A percentile compares a stretch with the other conserved stretches of the same genome.
phyloP scores from a whole-genome alignment of 2,113 vertebrate genomes.

The Okapia johnstoni region DNA sequence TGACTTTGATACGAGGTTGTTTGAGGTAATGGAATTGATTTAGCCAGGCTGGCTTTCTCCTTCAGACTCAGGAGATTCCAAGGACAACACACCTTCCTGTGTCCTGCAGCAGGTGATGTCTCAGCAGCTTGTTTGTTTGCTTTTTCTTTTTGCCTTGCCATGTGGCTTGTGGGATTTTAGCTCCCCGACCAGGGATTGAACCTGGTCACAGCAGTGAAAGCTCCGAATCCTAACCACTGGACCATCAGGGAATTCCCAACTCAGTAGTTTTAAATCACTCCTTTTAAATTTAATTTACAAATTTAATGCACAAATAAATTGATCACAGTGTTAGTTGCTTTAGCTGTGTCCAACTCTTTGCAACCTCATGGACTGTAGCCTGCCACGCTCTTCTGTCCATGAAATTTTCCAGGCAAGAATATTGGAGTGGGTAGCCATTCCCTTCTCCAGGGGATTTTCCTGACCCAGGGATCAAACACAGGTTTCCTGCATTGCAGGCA shows the following conservation, averaged over 20 bases:
- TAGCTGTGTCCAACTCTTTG: background rate
- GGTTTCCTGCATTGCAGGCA: background rate
- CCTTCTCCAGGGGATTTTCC: background rate
- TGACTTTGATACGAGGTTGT: slow-evolving; percentile 78
- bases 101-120: background rate
- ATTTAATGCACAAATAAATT: background rate
- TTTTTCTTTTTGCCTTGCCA: background rate
- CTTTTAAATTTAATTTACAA: background rate
- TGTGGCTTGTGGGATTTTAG: background rate
- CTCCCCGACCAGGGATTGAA: background rate
- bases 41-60: background rate
- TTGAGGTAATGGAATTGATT: slow-evolving; percentile 72
- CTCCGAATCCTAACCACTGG: background rate
- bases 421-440: background rate
- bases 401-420: background rate
- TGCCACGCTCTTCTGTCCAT: background rate
- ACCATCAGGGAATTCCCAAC: background rate
- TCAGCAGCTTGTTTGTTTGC: background rate
- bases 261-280: background rate
- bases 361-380: background rate
- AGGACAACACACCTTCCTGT: background rate
- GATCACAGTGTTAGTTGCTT: background rate
- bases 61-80: background rate
- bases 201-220: background rate
- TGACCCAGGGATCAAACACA: background rate